Conservation (phyloP, 2,888 invertebrate species). For the Chaitophorus viminalis region DNA sequence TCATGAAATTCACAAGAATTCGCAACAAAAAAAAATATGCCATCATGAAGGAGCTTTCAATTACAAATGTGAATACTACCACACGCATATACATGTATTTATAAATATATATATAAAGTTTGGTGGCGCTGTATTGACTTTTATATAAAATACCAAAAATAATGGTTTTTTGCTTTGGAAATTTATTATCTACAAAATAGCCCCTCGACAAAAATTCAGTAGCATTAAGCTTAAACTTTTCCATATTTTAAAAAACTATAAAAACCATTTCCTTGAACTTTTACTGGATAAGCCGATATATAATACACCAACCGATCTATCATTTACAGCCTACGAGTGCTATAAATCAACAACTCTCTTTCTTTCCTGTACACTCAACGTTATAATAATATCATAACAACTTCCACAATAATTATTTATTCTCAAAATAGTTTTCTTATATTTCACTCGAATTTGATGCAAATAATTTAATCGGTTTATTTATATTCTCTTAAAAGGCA, state of each 20-base stretch:
- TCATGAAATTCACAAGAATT: neutral
- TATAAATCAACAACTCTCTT: slow-evolving; percentile 14
- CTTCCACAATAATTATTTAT: neutral
- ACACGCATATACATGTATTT: neutral
- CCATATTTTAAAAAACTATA: slow-evolving; percentile 17
- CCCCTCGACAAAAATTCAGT: neutral
- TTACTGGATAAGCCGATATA: slow-evolving; percentile 3
- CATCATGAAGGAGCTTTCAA: neutral
- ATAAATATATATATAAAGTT: neutral
- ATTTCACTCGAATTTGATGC: neutral
- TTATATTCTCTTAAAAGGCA: too few relatives aligned
- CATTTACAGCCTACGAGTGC: neutral
- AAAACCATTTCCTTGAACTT: slow-evolving; percentile 4
- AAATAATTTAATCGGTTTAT: neutral
- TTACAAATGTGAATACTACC: neutral
- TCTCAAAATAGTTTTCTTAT: neutral
- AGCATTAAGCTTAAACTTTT: neutral
- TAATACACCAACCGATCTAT: slow-evolving; percentile 24
- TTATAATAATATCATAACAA: neutral
- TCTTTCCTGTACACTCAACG: neutral
- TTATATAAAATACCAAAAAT: neutral
- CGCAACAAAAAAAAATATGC: neutral
- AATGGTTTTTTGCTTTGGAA: neutral
- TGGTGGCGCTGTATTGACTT: neutral
- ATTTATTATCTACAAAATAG: slow-evolving; percentile 15